A percentile compares a stretch with the other conserved stretches of the same genome.
Evolutionary conservation across 2,888 invertebrate species (phyloP).

Genomic region (Sisyra nigra): DNA sequence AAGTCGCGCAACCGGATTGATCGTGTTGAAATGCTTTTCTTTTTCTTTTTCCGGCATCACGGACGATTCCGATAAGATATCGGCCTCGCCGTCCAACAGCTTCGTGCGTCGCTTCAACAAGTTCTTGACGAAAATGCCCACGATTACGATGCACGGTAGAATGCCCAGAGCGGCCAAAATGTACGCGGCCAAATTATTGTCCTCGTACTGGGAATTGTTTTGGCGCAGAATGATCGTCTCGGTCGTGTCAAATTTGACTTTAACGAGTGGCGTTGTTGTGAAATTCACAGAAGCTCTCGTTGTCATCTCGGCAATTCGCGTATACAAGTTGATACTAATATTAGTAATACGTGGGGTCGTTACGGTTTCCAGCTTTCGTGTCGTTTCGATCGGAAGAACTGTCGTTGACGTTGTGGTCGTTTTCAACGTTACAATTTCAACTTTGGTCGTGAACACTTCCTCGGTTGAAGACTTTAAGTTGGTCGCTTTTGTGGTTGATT

Average conservation of each 20-base stretch:
- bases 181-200: conserved; percentile 41
- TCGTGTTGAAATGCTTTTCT: conserved; percentile 31
- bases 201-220: conserved; percentile 29
- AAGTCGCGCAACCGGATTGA: conserved; percentile 25
- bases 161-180: conserved; percentile 43
- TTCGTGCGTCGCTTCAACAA: conserved; percentile 32
- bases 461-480: conserved; percentile 15
- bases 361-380: not conserved
- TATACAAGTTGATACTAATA: no score
- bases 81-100: conserved; percentile 36
- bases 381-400: conserved; percentile 6
- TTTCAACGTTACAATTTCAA: conserved; percentile 4
- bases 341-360: no score
- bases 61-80: conserved; percentile 39
- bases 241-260: not conserved
- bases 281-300: conserved; percentile 14
- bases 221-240: conserved; percentile 16
- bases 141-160: conserved; percentile 38
- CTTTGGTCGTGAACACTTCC: not conserved
- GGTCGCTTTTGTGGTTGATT: conserved; percentile 24
- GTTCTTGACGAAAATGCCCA: conserved; percentile 37
- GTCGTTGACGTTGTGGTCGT: conserved; percentile 4
- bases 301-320: conserved; percentile 17
- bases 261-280: not conserved
- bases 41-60: conserved; percentile 36